Evolutionary conservation across 2,888 invertebrate genomes (phyloP).

Genomic region (Lithophane semibrunnea): DNA sequence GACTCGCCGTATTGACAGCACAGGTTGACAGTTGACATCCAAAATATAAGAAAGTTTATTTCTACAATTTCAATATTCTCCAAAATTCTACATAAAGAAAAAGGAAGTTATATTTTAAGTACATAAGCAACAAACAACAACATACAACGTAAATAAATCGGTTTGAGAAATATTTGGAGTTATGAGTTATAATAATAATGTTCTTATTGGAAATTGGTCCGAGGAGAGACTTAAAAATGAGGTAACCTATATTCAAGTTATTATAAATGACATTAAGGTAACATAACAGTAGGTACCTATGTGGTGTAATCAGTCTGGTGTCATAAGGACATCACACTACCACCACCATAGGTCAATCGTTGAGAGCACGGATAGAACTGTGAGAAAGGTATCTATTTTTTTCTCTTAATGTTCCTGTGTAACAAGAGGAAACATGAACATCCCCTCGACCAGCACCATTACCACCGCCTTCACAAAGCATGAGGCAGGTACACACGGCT

Average conservation of each 20-base stretch:
- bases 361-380: background rate
- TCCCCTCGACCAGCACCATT: background rate
- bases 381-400: background rate
- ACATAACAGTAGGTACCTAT: no score
- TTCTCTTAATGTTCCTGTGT: background rate
- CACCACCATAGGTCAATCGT: background rate
- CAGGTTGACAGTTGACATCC: background rate
- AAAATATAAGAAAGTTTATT: background rate
- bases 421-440: background rate
- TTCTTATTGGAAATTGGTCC: slow-evolving; percentile 85
- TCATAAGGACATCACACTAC: no score
- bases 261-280: no score
- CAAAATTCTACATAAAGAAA: no score
- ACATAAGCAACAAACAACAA: no score
- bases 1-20: no score
- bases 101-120: no score
- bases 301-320: background rate
- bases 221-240: slow-evolving; percentile 86
- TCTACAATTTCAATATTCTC: no score
- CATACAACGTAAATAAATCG: background rate
- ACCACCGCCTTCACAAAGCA: background rate
- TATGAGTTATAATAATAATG: slow-evolving; percentile 82
- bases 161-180: background rate
- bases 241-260: slow-evolving; percentile 64
- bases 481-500: background rate